phyloP scores from a whole-genome alignment of 1,140 invertebrate species.

The Hylaeus anthracinus region DNA sequence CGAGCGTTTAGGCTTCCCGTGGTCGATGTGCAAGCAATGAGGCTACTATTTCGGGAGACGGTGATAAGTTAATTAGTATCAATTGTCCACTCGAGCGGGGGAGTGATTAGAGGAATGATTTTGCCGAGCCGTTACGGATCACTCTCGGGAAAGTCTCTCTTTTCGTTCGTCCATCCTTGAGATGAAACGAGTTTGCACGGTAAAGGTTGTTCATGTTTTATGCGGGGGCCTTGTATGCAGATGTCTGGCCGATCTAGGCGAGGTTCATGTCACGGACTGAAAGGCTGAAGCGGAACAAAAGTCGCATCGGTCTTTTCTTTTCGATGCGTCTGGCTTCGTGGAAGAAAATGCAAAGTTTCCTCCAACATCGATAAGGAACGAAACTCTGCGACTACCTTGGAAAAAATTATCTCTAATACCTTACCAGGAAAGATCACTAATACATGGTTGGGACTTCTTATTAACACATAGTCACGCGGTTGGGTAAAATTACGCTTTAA shows the following conservation, averaged over 20 bases:
- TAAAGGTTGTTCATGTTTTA: neutral
- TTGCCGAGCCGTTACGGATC: neutral
- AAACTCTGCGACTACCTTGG: too few species aligned
- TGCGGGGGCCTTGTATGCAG: too few species aligned
- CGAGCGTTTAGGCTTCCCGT: neutral
- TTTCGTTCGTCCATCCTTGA: neutral
- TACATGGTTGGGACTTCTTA: too few species aligned
- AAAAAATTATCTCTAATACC: too few species aligned
- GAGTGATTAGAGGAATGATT: neutral
- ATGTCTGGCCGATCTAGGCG: neutral
- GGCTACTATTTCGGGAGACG: conserved; percentile 9
- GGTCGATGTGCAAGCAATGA: neutral
- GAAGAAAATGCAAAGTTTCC: neutral
- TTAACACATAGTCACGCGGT: too few species aligned
- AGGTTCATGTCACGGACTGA: neutral
- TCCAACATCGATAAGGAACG: neutral
- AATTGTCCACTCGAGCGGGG: neutral
- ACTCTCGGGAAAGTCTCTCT: neutral
- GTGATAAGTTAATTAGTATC: conserved; percentile 31
- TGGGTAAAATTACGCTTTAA: too few species aligned
- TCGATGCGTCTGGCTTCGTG: neutral
- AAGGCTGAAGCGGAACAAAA: neutral
- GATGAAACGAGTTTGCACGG: neutral
- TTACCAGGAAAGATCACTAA: too few species aligned
- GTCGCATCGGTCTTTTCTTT: neutral